Percentiles rank a stretch among this genome's conserved stretches.
phyloP scores from a whole-genome alignment of 2,888 invertebrate genomes.

The Euproctis similis region DNA sequence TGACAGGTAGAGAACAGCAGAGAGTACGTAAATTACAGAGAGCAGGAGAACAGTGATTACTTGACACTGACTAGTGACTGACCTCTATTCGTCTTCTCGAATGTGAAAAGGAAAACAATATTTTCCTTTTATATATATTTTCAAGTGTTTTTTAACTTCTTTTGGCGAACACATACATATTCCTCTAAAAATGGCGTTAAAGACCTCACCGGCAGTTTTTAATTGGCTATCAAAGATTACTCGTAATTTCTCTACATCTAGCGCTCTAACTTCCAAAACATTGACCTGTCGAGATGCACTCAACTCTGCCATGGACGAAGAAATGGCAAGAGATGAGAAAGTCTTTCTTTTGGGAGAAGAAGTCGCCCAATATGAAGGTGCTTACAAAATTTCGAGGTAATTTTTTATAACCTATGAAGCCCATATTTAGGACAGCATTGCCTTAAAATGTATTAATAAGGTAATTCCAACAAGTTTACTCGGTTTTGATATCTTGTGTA shows the following conservation, averaged over 20 bases:
- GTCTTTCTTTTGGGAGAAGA: slow-evolving; percentile 97
- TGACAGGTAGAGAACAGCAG: no score
- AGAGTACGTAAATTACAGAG: no score
- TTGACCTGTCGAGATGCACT: slow-evolving; percentile 98
- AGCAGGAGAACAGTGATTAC: no score
- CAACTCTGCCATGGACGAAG: slow-evolving; percentile 97
- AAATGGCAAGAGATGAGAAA: slow-evolving; percentile 93
- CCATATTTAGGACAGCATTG: no score
- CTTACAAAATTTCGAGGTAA: slow-evolving; percentile 91
- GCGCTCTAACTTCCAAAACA: slow-evolving; percentile 71
- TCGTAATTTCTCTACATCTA: slow-evolving; percentile 59
- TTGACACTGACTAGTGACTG: slow-evolving; percentile 26
- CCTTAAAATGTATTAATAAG: no score
- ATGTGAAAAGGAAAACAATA: slow-evolving; percentile 22
- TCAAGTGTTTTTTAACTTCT: neutral
- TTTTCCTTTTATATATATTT: neutral
- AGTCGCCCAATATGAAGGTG: slow-evolving; percentile 98
- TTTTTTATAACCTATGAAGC: no score
- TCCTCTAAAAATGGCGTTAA: slow-evolving; percentile 62
- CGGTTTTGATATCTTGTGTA: no score
- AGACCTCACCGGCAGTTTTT: slow-evolving; percentile 59
- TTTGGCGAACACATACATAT: neutral
- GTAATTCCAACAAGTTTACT: no score
- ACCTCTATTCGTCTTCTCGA: slow-evolving; percentile 71
- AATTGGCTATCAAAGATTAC: slow-evolving; percentile 45